Base-by-base conservation (phyloP, 64 coral and sea anemone genomes). In the Actinia equina region DNA sequence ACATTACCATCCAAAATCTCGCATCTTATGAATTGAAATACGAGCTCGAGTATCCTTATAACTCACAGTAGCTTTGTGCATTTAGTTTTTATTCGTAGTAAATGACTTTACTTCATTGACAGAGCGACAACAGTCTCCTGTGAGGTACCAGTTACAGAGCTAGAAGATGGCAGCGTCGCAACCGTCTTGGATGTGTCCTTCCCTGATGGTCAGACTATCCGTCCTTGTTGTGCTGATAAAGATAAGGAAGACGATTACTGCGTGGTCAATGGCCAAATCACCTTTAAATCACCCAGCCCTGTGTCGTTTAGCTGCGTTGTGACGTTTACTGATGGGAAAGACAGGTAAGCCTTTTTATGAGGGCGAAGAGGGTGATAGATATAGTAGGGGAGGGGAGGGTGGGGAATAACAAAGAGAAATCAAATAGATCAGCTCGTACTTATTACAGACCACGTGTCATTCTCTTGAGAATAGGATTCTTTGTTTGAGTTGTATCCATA, bases 261-360 rank as follows among this genome's bases (percentile, higher is more conserved):
- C 54, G 55, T 94, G 2, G 87, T 95, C 44, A 91, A 89, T 0
- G 92, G 93, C n/a, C 89, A 67, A 52, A 78, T 93, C 0, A 95
- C 93, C 52, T 99, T 95, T 59, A 83, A 90, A 63, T 99, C 93
- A 23, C 61, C 88, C 16, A 95, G 93, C 55, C 97, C 93, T 14
- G 97, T 99, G 18, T 95, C 97, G 3, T 95, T 95, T 22, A 92
- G 70, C 27, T 81, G 89, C 18, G 60, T 49, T 26, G 80, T 98
- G 27, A 79, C 83, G 18, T 99, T 99, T 59, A 77, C 57, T 70
- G 88, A 90, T 88, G 93, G 92, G 80, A 92, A 67, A 22, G 82
- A 94, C 27, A 93, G 86, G 95, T 98, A 89, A 60, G 88, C 58
- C 26, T 0, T 4, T 30, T 17, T 7, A 6, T 9, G 59, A 52